These are phyloP conservation scores for Sarcophaga carnaria DNA, from an alignment of 2,888 invertebrate genomes.

Conservation along the genomic window DNA sequence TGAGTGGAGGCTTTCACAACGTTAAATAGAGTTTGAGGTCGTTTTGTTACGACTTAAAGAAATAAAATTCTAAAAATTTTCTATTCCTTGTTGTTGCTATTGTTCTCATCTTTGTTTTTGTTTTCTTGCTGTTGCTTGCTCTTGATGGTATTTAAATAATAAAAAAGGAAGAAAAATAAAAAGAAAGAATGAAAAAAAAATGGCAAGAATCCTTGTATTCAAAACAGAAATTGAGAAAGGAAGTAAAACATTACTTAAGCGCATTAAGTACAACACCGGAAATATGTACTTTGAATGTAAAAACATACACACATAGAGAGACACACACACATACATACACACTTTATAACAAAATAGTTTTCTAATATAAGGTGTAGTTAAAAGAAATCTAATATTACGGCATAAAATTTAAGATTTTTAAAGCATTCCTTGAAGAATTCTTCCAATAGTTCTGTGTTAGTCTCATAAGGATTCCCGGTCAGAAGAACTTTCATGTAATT, in stretches of 20 bases:
- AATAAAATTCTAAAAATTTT: slow-evolving; percentile 37
- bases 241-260: slow-evolving; percentile 71
- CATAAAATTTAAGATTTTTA: no score
- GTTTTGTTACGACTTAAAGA: slow-evolving; percentile 20
- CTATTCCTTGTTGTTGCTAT: neutral
- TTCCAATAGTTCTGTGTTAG: no score
- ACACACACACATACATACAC: neutral
- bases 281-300: slow-evolving; percentile 30
- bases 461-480: no score
- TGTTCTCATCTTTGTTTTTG: neutral
- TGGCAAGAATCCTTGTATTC: slow-evolving; percentile 26
- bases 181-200: neutral
- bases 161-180: slow-evolving; percentile 16
- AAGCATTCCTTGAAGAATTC: no score
- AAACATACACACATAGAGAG: neutral
- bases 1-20: neutral
- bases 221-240: slow-evolving; percentile 63
- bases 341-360: neutral
- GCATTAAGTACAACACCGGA: slow-evolving; percentile 67
- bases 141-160: slow-evolving; percentile 27
- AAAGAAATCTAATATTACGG: no score
- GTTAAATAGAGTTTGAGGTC: slow-evolving; percentile 2
- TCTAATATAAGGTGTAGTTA: no score
- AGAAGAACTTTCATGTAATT: no score
- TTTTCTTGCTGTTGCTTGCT: neutral